Evolutionary conservation across 1,140 invertebrate genomes (phyloP).

Genomic region (Calliopsis andreniformis): DNA sequence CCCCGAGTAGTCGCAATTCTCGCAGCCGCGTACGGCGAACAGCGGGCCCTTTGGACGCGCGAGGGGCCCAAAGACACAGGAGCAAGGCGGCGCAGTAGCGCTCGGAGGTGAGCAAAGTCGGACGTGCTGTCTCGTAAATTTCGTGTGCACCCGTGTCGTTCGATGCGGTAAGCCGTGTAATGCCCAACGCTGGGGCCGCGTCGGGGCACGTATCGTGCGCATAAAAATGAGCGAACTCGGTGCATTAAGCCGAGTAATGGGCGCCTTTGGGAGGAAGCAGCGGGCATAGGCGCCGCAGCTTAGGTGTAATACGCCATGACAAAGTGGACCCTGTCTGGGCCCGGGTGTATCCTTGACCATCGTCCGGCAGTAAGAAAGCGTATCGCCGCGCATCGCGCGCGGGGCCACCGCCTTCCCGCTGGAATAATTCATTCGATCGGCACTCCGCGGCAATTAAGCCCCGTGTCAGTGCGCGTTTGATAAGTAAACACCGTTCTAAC

Average conservation of each 20-base stretch:
- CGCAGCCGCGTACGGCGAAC: too few relatives aligned
- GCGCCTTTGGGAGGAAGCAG: slow-evolving; percentile 61
- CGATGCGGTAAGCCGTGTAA: slow-evolving; percentile 59
- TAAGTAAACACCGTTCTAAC: slow-evolving; percentile 42
- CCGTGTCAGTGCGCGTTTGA: slow-evolving; percentile 21
- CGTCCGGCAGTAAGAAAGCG: slow-evolving; percentile 48
- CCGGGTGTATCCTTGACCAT: slow-evolving; percentile 60
- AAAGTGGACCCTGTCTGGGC: slow-evolving; percentile 64
- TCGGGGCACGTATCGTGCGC: slow-evolving; percentile 45
- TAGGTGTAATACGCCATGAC: slow-evolving; percentile 65
- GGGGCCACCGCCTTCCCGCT: slow-evolving; percentile 4
- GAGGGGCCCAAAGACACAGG: neutral
- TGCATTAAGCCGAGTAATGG: slow-evolving; percentile 68
- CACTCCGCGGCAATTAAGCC: slow-evolving; percentile 24
- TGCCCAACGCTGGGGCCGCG: slow-evolving; percentile 36
- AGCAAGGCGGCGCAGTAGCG: neutral
- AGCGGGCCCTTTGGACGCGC: too few relatives aligned
- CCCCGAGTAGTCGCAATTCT: too few relatives aligned
- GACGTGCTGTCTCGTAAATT: slow-evolving; percentile 56
- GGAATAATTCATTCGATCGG: slow-evolving; percentile 35
- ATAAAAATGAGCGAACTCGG: slow-evolving; percentile 66
- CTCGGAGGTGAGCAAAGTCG: slow-evolving; percentile 24
- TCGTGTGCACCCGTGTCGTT: slow-evolving; percentile 34
- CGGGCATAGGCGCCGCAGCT: slow-evolving; percentile 56
- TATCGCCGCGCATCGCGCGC: slow-evolving; percentile 14